Evolutionary conservation across 2,888 invertebrate species (phyloP).

Genomic region (Iphiclides podalirius): DNA sequence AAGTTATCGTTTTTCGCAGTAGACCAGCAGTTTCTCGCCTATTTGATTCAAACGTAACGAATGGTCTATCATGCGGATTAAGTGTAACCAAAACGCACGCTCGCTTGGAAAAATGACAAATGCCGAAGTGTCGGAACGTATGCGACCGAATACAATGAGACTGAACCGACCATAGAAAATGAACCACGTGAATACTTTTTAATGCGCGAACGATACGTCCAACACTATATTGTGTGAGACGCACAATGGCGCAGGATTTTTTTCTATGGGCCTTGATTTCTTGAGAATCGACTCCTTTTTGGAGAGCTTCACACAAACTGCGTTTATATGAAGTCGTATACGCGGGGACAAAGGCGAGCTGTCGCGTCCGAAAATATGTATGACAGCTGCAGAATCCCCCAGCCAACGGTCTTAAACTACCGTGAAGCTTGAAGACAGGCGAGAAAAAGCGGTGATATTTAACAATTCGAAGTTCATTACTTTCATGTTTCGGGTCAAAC

Average conservation of each 20-base stretch:
- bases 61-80: slow-evolving; percentile 7
- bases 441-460: slow-evolving; percentile 63
- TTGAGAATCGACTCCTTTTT: slow-evolving; percentile 67
- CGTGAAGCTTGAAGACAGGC: slow-evolving; percentile 65
- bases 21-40: neutral
- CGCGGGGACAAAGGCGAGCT: slow-evolving; percentile 56
- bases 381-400: slow-evolving; percentile 71
- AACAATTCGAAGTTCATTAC: slow-evolving; percentile 66
- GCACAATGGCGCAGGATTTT: slow-evolving; percentile 58
- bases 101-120: slow-evolving; percentile 51
- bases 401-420: slow-evolving; percentile 54
- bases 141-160: slow-evolving; percentile 58
- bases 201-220: slow-evolving; percentile 78
- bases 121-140: slow-evolving; percentile 68
- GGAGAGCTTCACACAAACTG: slow-evolving; percentile 73
- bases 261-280: slow-evolving; percentile 66
- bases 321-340: slow-evolving; percentile 78
- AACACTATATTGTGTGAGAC: slow-evolving; percentile 60
- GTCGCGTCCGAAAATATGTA: slow-evolving; percentile 32
- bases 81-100: slow-evolving; percentile 30
- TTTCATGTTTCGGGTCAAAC: slow-evolving; percentile 50
- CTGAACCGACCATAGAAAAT: slow-evolving; percentile 58
- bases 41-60: slow-evolving; percentile 10
- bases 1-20: slow-evolving; percentile 10
- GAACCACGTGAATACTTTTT: slow-evolving; percentile 79